Evolutionary conservation across 2,888 invertebrate species (phyloP), one percentile per base, ranked within the genome.

Genomic region (Gisinianus flammeolus): DNA sequence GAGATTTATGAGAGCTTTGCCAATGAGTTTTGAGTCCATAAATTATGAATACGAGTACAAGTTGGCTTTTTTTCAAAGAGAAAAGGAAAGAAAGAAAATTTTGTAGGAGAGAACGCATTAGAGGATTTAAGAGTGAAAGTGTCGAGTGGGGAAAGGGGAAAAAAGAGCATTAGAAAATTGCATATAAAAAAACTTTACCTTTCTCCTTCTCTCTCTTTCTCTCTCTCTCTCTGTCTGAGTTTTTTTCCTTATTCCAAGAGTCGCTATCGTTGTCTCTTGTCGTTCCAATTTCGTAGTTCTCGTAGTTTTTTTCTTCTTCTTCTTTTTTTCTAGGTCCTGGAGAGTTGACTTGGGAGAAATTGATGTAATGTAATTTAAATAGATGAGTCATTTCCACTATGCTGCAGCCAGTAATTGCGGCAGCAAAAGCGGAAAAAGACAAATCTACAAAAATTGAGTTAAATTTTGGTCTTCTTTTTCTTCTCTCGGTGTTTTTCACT

Each of bases 401-500:
- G 89, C 90, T 90, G 90, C 87, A 85, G 84, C 77, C 30, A 24
- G 28, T 66, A 31, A 22, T 56, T 68, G 69, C 90, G 90, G 90
- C 90, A 90, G 90, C 90, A 90, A 90, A 76, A 90, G 90, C 89
- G 90, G 90, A 90, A 90, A 90, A 90, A 90, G 90, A 90, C 90
- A 90, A 87, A 89, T 88, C 88, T 90, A 89, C 81, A 79, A 80
- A 82, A 83, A 83, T 81, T 77, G 28, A 62, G 68, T 66, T 24
- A 24, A 22, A 52, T 70, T 70, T 31, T 66, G 28, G 62, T 73
- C 35, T 71, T 62, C 22, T 70, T 54, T 52, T 70, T 22, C 30
- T 71, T 52, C 24, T 12, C 35, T 54, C 44, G 35, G 19, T 22
- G 8, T 28, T 22, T 33, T 28, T n/a, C 44, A 19, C 70, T 44